phyloP scores from a whole-genome alignment of 2,888 invertebrate species.

The Emesis castigata region DNA sequence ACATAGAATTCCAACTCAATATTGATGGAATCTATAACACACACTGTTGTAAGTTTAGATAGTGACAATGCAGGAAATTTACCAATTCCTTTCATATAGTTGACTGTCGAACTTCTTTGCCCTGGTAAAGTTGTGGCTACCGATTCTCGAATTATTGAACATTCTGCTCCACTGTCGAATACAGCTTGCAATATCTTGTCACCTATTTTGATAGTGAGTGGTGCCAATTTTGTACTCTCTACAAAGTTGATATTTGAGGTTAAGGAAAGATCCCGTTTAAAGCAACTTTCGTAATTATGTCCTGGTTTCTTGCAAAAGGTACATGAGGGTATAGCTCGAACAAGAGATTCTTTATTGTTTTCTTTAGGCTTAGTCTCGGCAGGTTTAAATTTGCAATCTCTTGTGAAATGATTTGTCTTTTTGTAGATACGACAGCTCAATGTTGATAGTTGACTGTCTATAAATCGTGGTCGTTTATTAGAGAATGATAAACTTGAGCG shows the following conservation, averaged over 20 bases:
- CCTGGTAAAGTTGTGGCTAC: conserved; percentile 65
- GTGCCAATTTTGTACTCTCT: conserved; percentile 29
- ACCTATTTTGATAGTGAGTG: conserved; percentile 40
- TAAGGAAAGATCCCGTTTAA: conserved; percentile 50
- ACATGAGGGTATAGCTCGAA: conserved; percentile 29
- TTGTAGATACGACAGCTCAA: too few relatives aligned
- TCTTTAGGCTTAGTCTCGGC: not conserved
- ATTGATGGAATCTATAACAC: conserved; percentile 20
- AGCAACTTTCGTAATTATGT: conserved; percentile 66
- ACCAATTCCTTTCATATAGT: conserved; percentile 33
- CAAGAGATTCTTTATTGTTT: not conserved
- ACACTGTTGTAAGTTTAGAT: conserved; percentile 13
- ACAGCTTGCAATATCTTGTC: conserved; percentile 38
- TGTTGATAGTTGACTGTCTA: too few relatives aligned
- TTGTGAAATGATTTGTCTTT: too few relatives aligned
- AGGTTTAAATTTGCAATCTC: not conserved
- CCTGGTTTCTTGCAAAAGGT: conserved; percentile 62
- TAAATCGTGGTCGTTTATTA: too few relatives aligned
- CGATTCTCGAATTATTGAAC: conserved; percentile 67
- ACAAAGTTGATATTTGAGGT: conserved; percentile 65
- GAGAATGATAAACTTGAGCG: too few relatives aligned
- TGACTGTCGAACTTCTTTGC: conserved; percentile 33
- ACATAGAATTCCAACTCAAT: conserved; percentile 31
- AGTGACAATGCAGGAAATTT: conserved; percentile 27
- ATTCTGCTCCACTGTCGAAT: conserved; percentile 71